Evolutionary conservation across 1,140 invertebrate species (phyloP), one percentile per base, ranked within the genome.

Genomic region (Trachymyrmex cornetzi): DNA sequence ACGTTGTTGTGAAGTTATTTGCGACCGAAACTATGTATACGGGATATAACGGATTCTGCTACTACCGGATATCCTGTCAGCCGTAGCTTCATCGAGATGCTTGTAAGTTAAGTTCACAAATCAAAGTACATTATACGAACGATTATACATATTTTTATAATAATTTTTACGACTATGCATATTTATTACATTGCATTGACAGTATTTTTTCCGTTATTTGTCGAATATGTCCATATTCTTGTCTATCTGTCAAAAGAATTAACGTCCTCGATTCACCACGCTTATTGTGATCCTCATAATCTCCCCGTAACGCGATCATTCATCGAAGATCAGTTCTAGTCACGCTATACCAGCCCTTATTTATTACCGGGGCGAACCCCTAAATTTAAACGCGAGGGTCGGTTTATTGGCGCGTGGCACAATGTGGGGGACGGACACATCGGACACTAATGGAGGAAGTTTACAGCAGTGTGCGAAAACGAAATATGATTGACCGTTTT

Each of bases 371-470:
- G 50, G 48, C 88, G 69, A 69, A 59, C 79, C 89, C 88, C 88
- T 88, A 88, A 90, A 90, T 90, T 72, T 48, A 71, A 88, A 71
- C 75, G 24, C 69, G 69, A 38, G 89, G 24, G 72, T 86, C 80
- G 77, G 87, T 88, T 85, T 90, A 90, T 90, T 67, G 86, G 63
- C 44, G 34, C n/a, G 9, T 82, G 27, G 30, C 16, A 71, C 59
- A 77, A 80, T 64, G 55, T 86, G 67, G 71, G 86, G 75, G 63
- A 61, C 16, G 59, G 16, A 64, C 38, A 50, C 44, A 59, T 24
- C n/a, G 53, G 22, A 63, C 57, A 85, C 85, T 90, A 85, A 90
- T 90, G 75, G 81, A 85, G 84, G 87, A 90, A 87, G 63, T 90
- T 90, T 81, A 53, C 27, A 9, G 14, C 38, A 9, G 19, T 82